Evolutionary conservation across 2,113 vertebrate species (phyloP).

Genomic region (Rhinopomastus cyanomelas): DNA sequence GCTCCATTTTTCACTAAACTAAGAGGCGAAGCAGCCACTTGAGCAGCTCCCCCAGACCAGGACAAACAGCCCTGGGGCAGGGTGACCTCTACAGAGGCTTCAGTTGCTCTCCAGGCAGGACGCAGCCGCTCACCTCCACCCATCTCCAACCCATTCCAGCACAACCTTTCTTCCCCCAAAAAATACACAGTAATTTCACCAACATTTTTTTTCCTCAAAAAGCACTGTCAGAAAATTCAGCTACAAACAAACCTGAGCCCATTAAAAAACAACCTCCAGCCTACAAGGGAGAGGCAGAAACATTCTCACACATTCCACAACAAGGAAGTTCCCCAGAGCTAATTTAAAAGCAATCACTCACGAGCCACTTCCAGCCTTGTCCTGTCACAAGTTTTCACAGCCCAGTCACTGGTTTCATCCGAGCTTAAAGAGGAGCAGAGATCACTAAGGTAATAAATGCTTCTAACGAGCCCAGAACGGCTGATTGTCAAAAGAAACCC

Average conservation of each 20-base stretch:
- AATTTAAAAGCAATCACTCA: constrained; percentile 12
- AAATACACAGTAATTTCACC: constrained; percentile 3
- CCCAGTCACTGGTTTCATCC: background rate
- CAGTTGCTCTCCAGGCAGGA: background rate
- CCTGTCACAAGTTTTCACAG: background rate
- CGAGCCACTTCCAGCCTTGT: background rate
- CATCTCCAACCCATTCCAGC: background rate
- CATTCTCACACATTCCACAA: constrained; percentile 24
- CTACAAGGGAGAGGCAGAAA: background rate
- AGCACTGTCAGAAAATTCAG: background rate
- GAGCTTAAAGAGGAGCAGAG: background rate
- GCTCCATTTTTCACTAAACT: background rate
- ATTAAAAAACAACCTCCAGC: background rate
- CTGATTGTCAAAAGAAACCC: background rate
- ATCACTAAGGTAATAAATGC: background rate
- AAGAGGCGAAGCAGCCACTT: background rate
- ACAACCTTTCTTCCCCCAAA: background rate
- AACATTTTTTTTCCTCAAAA: background rate
- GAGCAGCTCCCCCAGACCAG: background rate
- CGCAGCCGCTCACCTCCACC: background rate
- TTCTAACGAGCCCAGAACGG: background rate
- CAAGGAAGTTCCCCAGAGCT: background rate
- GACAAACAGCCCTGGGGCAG: fast-evolving
- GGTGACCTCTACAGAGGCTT: background rate
- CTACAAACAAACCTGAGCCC: background rate